Evolutionary conservation across 2,113 vertebrate genomes (phyloP), one percentile per base, ranked within the genome.

Genomic region (Opisthocomus hoazin): DNA sequence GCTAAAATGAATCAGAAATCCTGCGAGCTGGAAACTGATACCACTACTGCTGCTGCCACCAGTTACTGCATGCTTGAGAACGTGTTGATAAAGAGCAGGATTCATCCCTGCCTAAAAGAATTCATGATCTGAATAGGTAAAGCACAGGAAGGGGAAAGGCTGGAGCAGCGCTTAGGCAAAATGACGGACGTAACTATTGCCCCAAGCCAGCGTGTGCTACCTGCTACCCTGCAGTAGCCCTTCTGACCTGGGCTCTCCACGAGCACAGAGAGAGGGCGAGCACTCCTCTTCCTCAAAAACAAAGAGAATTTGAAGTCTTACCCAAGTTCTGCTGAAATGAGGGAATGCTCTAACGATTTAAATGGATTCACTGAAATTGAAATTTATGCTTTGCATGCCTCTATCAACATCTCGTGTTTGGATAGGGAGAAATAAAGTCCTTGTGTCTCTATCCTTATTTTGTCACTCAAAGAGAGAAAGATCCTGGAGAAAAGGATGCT

Each of bases 1-100:
- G 45, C 82, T 82, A 88, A 71, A 96, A 81, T 7, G 71, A 73
- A 61, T 65, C 54, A 27, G 56, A 92, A 90, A 64, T 23, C 54
- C 83, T 65, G 51, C 3, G 83, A 95, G 90, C 76, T 90, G 89
- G 61, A 68, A 84, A 41, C 15, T 14, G 69, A 45, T 73, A 4
- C 6, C 64, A 16, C 45, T 37, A 30, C 45, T 36, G 34, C 80
- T 65, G 74, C 80, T 75, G 57, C 90, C 79, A 89, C 37, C 79
- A 78, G 23, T 65, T 71, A 37, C 0, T 46, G 63, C 54, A 23
- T 48, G 70, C 53, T 53, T 22, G 18, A 51, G 29, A 63, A 12
- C 46, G 24, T 0, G 11, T 26, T 45, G 57, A 39, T 76, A 58
- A 77, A 78, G 56, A 69, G 2, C 4, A 65, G 91, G 46, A 91